Evolutionary conservation across 2,797 vertebrate genomes (phyloP), one percentile per base, ranked within the genome.

Genomic region (Aquila chrysaetos): DNA sequence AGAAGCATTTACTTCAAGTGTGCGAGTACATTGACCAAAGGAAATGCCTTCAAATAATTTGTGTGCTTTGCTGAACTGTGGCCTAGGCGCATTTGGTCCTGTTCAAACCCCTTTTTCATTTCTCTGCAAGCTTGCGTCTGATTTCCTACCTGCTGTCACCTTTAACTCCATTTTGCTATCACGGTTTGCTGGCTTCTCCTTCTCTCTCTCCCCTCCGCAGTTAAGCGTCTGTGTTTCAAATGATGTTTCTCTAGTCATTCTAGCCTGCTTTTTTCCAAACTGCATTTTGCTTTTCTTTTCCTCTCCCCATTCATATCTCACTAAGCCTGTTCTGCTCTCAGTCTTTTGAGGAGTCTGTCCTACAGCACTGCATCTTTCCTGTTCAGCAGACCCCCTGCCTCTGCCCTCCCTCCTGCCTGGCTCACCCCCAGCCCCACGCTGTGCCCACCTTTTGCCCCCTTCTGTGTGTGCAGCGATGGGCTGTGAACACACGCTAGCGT

Each of bases 401-500:
- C 53, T 78, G n/a, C 41, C 68, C 27, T 91, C 60, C 79, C 53
- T 91, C 64, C 46, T 44, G 57, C 81, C 89, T 87, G 72, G 19
- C 44, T 90, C 56, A 82, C 57, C 57, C 93, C 63, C 30, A 77
- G 68, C 46, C 79, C 86, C 84, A 64, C 54, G 74, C 93, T 97
- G 95, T 7, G 31, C 51, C 86, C 61, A 77, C 81, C 87, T 95
- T 90, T 90, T 69, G 72, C 81, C 91, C 73, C 85, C 56, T 93
- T 96, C 88, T 78, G 83, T 49, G 80, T 75, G 81, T 61, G 77
- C 94, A 96, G 88, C 11, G 1, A 94, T 97, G 97, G 92, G 91
- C 91, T 96, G 78, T 91, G 98, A 98, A 93, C 95, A 97, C 90
- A 67, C 87, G 91, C 72, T 20, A 95, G 93, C 60, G 27, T 92